Base-by-base conservation (phyloP, 2,888 invertebrate species). In the Operophtera brumata region DNA sequence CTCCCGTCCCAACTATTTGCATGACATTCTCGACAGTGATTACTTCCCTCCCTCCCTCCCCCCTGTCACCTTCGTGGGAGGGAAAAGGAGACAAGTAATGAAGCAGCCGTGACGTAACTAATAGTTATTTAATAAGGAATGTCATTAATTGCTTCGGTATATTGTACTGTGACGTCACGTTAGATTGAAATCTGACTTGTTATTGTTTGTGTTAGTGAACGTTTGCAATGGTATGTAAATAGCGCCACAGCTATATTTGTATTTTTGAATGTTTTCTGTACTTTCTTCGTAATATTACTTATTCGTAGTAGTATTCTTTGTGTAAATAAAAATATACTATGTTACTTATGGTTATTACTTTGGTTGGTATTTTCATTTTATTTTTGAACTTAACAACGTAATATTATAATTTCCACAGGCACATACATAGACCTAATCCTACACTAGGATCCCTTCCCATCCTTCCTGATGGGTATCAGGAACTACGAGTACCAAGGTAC, bases 71-170 rank as follows among this genome's bases (percentile, higher is more conserved):
- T 9, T 34, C 4, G 8, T 30, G 8, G 4, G 26, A 10, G 11
- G 11, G 25, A 32, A 11, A 35, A 12, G 26, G 46, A 37, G 50
- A 32, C 36, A 11, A 47, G 49, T 50, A 50, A 55, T 55, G 56
- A 57, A 52, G 48, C 56, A 43, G 47, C 44, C 47, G 40, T 56
- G 56, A 56, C 48, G 52, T 51, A 48, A 52, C 48, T 52, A 52
- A 52, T 57, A 57, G 52, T 52, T 57, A 57, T 52, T 52, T 45
- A 52, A 51, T 48, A 57, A 44, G 52, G 56, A 52, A 56, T 57
- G 47, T 32, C 34, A 48, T 52, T 57, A 52, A 52, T 57, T 52
- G 52, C 11, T 47, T 6, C 8, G 14, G 43, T 40, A 44, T 47
- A 47, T 39, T 39, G 40, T 34, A 42, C 36, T 43, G 13, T 7